Conservation (phyloP, 2,113 vertebrate genomes). For the Hiodon tergisus region DNA sequence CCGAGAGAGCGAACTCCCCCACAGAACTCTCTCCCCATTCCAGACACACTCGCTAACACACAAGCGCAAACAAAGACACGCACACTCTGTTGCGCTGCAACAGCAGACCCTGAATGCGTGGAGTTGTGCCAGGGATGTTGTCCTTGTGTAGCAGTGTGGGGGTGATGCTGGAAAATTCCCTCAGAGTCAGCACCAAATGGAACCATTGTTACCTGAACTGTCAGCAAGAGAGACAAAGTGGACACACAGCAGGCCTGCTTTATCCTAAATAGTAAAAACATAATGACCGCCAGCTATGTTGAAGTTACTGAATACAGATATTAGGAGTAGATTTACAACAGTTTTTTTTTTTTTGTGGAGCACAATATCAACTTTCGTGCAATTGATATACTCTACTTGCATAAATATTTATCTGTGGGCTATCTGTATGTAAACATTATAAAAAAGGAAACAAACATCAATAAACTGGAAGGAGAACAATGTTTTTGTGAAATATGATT, state of each 20-base stretch:
- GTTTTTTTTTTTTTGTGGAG: neutral
- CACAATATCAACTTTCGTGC: too few species aligned
- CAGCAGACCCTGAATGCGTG: neutral
- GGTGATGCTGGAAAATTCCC: constrained; percentile 25
- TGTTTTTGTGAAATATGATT: too few species aligned
- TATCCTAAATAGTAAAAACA: neutral
- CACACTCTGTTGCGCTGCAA: neutral
- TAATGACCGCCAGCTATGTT: neutral
- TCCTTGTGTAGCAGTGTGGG: neutral
- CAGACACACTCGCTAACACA: too few species aligned
- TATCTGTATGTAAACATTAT: too few species aligned
- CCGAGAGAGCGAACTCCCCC: neutral
- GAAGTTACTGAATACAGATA: neutral
- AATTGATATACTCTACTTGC: too few species aligned
- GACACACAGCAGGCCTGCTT: neutral
- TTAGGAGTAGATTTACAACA: neutral
- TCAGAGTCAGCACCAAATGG: constrained; percentile 26
- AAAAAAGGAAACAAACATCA: too few species aligned
- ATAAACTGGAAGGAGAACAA: too few species aligned
- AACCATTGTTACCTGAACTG: constrained; percentile 23
- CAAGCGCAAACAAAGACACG: too few species aligned
- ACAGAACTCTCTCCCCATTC: too few species aligned
- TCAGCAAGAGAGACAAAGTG: constrained; percentile 33
- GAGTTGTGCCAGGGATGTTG: neutral
- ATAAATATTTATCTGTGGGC: too few species aligned